Conservation (phyloP, 2,888 invertebrate species). For the Ophion slaviceki region DNA sequence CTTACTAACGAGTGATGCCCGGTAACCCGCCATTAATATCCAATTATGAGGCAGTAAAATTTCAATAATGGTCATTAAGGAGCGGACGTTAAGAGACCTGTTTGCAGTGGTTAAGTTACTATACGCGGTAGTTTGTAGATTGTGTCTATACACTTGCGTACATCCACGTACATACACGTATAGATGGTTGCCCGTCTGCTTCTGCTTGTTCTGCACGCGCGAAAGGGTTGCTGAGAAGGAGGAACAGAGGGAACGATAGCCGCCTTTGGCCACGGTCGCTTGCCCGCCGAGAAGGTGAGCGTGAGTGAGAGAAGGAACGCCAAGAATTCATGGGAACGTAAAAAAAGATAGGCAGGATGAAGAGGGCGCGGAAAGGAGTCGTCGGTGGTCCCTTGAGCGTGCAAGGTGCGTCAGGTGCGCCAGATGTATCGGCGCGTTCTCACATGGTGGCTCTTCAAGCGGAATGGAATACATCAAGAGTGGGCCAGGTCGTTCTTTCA, state of each 20-base stretch:
- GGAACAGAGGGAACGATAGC: conserved; percentile 32
- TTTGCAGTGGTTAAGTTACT: conserved; percentile 64
- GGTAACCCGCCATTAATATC: conserved; percentile 81
- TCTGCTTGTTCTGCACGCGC: conserved; percentile 51
- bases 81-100: conserved; percentile 81
- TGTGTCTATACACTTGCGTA: conserved; percentile 20
- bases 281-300: conserved; percentile 21
- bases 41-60: conserved; percentile 83
- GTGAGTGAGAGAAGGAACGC: conserved; percentile 27
- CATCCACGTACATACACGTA: conserved; percentile 2
- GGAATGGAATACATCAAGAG: too few relatives aligned
- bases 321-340: conserved; percentile 56
- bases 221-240: conserved; percentile 52
- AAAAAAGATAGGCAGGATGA: conserved; percentile 29
- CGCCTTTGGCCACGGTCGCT: conserved; percentile 29
- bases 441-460: too few relatives aligned
- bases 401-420: conserved; percentile 74
- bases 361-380: conserved; percentile 51
- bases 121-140: conserved; percentile 26
- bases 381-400: conserved; percentile 70
- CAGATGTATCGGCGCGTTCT: conserved; percentile 77
- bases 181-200: conserved; percentile 32
- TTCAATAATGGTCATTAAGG: conserved; percentile 83
- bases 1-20: conserved; percentile 76
- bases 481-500: conserved; percentile 38